phyloP scores from a whole-genome alignment of 2,888 invertebrate species.

The Esperia sulphurella region DNA sequence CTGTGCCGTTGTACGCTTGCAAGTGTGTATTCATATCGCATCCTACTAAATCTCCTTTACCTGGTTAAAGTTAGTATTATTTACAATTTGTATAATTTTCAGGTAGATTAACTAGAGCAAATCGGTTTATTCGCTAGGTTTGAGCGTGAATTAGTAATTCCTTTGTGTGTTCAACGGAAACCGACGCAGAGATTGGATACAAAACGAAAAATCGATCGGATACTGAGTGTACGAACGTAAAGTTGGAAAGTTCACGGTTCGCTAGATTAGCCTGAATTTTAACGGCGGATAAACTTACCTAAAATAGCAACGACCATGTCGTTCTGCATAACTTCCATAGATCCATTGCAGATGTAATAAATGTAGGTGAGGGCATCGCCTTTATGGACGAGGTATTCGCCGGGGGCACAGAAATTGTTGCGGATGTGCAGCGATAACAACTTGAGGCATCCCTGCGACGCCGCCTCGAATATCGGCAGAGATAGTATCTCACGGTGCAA shows the following conservation, averaged over 20 bases:
- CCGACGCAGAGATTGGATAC: background rate
- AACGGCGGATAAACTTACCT: slow-evolving; percentile 80
- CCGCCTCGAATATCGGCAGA: slow-evolving; percentile 95
- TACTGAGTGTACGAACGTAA: background rate
- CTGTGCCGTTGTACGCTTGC: slow-evolving; percentile 81
- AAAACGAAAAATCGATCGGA: background rate
- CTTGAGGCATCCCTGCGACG: slow-evolving; percentile 96
- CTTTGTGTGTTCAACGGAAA: background rate
- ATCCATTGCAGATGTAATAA: slow-evolving; percentile 97
- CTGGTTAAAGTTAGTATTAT: slow-evolving; percentile 67
- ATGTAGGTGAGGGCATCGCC: slow-evolving; percentile 96
- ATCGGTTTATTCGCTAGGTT: slow-evolving; percentile 1
- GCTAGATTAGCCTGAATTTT: background rate
- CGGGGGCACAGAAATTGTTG: slow-evolving; percentile 97
- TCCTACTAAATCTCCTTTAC: slow-evolving; percentile 97
- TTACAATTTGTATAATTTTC: slow-evolving; percentile 18
- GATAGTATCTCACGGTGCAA: slow-evolving; percentile 96
- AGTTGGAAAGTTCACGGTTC: background rate
- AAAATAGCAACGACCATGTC: slow-evolving; percentile 98
- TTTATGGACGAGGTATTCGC: slow-evolving; percentile 95
- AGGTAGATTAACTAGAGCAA: background rate
- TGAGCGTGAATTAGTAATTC: background rate
- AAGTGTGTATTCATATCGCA: slow-evolving; percentile 93
- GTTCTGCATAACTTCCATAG: slow-evolving; percentile 98
- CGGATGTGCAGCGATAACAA: slow-evolving; percentile 94